phyloP scores from a whole-genome alignment of 2,797 vertebrate genomes.

The Tapirus indicus region DNA sequence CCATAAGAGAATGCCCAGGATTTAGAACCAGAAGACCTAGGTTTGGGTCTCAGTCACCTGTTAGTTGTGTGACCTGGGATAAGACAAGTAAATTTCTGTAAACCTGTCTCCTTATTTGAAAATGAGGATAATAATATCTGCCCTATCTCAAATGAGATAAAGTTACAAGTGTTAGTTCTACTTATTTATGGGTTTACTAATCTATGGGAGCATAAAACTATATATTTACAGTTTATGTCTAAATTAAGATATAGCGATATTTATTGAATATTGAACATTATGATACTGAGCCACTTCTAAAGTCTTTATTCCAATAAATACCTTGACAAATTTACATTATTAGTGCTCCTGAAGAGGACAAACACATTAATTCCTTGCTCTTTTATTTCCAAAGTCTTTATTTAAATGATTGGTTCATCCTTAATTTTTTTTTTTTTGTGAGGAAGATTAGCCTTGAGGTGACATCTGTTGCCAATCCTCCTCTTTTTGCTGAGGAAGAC shows the following conservation, averaged over 20 bases:
- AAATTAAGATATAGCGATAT: constrained; percentile 45
- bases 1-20: neutral
- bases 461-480: too few relatives aligned
- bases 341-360: constrained; percentile 27
- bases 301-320: constrained; percentile 37
- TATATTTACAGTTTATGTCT: neutral
- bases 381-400: constrained; percentile 61
- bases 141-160: constrained; percentile 39
- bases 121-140: constrained; percentile 59
- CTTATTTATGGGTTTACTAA: constrained; percentile 49
- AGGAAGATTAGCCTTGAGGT: too few relatives aligned
- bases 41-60: constrained; percentile 46
- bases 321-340: constrained; percentile 29
- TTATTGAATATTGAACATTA: constrained; percentile 61
- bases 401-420: constrained; percentile 24
- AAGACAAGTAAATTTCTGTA: constrained; percentile 65
- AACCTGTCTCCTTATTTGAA: constrained; percentile 64
- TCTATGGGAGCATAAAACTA: constrained; percentile 57
- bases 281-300: neutral
- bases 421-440: neutral
- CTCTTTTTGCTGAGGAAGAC: too few relatives aligned
- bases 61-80: constrained; percentile 53
- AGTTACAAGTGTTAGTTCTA: constrained; percentile 68
- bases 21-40: constrained; percentile 59
- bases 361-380: constrained; percentile 16